Evolutionary conservation across 2,888 invertebrate species (phyloP).

Genomic region (Torymus texanus): DNA sequence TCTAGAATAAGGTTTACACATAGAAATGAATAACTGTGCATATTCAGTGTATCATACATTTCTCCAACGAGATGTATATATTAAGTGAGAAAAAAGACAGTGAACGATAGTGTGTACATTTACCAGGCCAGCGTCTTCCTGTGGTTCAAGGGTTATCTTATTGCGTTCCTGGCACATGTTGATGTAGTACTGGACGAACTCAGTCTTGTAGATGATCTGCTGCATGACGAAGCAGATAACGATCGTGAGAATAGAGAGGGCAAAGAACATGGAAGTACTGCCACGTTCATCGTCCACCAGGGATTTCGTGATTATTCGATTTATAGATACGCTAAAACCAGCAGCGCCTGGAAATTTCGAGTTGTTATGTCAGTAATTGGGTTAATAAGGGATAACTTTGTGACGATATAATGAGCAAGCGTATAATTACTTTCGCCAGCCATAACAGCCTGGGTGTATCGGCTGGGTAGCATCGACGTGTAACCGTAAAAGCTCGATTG

Average conservation of each 20-base stretch:
- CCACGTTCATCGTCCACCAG: slow-evolving; percentile 85
- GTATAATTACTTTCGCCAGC: slow-evolving; percentile 87
- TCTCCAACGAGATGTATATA: too few species aligned
- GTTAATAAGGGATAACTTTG: too few species aligned
- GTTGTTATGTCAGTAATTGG: too few species aligned
- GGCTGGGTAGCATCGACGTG: slow-evolving; percentile 91
- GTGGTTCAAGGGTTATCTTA: slow-evolving; percentile 88
- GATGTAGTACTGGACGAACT: slow-evolving; percentile 90
- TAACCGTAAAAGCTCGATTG: slow-evolving; percentile 97
- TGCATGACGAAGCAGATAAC: slow-evolving; percentile 87
- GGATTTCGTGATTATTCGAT: slow-evolving; percentile 89
- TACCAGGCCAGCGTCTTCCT: slow-evolving; percentile 89
- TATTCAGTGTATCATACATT: too few species aligned
- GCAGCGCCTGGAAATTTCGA: slow-evolving; percentile 81
- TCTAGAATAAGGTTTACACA: too few species aligned
- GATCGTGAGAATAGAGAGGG: slow-evolving; percentile 86
- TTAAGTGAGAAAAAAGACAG: too few species aligned
- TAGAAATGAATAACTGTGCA: too few species aligned
- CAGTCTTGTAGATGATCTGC: slow-evolving; percentile 85
- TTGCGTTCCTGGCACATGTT: slow-evolving; percentile 84
- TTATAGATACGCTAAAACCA: slow-evolving; percentile 90
- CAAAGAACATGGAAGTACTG: slow-evolving; percentile 92
- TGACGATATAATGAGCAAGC: too few species aligned
- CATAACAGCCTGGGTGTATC: slow-evolving; percentile 96
- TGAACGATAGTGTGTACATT: slow-evolving; percentile 34